Evolutionary conservation across 1,140 invertebrate genomes (phyloP).

Genomic region (Anoplolepis gracilipes): DNA sequence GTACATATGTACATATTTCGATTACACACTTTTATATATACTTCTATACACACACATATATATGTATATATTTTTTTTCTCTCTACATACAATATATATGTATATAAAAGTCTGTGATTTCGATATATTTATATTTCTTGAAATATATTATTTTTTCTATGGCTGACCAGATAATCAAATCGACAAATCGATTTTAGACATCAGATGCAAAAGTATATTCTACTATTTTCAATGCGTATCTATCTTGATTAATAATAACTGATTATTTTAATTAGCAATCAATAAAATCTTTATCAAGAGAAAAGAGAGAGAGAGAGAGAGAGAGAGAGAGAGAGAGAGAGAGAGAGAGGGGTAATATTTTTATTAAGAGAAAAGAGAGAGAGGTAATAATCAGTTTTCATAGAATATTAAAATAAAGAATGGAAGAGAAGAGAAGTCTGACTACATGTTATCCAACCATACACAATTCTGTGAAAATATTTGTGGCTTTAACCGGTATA

Average conservation of each 20-base stretch:
- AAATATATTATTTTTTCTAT: neutral
- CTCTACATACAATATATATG: too few relatives aligned
- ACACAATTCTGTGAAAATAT: constrained; percentile 10
- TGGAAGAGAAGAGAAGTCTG: neutral
- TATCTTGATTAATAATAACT: neutral
- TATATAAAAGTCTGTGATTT: too few relatives aligned
- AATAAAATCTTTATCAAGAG: neutral
- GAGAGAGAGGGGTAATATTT: neutral
- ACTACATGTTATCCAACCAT: neutral
- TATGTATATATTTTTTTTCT: too few relatives aligned
- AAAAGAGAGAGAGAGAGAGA: neutral
- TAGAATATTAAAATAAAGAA: constrained; percentile 23
- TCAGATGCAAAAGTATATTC: neutral
- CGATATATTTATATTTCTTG: neutral
- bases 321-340: too few relatives aligned
- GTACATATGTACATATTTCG: too few relatives aligned
- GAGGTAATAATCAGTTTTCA: neutral
- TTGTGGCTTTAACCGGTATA: neutral
- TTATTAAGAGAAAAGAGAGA: neutral
- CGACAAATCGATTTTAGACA: neutral
- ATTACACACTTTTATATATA: too few relatives aligned
- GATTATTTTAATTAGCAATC: constrained; percentile 15
- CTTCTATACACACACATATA: too few relatives aligned
- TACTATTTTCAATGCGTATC: neutral
- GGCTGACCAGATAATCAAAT: neutral